phyloP scores from a whole-genome alignment of 2,888 invertebrate genomes.

The Gasteruption jaculator region DNA sequence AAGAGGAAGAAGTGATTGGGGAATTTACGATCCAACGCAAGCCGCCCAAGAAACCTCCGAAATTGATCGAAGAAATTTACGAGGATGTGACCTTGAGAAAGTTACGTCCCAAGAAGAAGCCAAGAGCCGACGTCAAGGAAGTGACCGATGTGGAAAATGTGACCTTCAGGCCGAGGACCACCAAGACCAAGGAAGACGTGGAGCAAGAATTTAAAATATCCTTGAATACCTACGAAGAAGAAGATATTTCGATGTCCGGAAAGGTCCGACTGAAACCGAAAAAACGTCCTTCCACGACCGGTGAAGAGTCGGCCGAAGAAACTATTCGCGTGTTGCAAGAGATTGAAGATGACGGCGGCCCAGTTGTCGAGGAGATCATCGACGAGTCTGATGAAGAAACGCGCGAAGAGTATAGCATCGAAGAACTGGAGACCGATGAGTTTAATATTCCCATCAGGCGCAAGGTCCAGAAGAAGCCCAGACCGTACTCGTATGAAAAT shows the following conservation, averaged over 20 bases:
- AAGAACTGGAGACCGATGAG: constrained; percentile 46
- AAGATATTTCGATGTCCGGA: constrained; percentile 81
- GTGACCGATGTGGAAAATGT: constrained; percentile 73
- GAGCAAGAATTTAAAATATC: constrained; percentile 88
- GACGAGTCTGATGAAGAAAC: constrained; percentile 62
- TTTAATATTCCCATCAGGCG: constrained; percentile 45
- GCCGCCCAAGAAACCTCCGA: constrained; percentile 51
- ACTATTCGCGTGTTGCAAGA: constrained; percentile 67
- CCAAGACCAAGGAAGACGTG: constrained; percentile 79
- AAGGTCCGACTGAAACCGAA: constrained; percentile 73
- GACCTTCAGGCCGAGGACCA: constrained; percentile 71
- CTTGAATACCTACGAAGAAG: constrained; percentile 80
- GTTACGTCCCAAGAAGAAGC: constrained; percentile 64
- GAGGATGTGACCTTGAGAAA: constrained; percentile 73
- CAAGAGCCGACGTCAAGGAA: constrained; percentile 65
- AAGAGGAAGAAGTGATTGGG: constrained; percentile 46
- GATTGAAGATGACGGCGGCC: constrained; percentile 59
- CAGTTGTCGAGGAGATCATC: constrained; percentile 62
- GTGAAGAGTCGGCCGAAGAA: constrained; percentile 74
- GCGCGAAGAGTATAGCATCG: constrained; percentile 54
- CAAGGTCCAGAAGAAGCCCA: constrained; percentile 35
- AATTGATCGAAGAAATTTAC: constrained; percentile 58
- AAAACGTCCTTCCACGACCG: constrained; percentile 67
- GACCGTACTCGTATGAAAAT: constrained; percentile 55
- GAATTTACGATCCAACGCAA: constrained; percentile 57